Evolutionary conservation across 2,113 vertebrate species (phyloP), one percentile per base, ranked within the genome.

Genomic region (Arvicanthis niloticus): DNA sequence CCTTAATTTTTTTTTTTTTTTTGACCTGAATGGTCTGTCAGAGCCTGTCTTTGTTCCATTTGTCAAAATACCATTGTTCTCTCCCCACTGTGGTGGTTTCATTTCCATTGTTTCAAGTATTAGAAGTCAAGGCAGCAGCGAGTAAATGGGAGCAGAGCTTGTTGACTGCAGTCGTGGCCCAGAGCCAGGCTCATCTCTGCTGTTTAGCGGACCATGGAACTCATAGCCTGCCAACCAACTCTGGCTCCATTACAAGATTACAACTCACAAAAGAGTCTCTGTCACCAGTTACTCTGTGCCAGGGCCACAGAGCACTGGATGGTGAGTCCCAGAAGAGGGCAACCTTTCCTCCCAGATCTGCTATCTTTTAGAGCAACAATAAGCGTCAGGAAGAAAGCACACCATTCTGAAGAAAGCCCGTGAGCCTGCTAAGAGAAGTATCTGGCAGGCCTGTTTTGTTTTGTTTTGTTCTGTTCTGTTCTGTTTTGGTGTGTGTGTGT

Each of bases 31-130:
- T 29, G 40, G 85, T 92, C 97, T 93, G 84, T 82, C 90, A 92
- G 77, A 90, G 24, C 84, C 65, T 92, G 70, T 95, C 95, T 96
- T 92, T 91, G 91, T 88, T 92, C 40, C 88, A 78, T 86, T 93
- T 68, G 45, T 97, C 91, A 96, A 97, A 97, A 96, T 81, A 85
- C 68, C 62, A 97, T 96, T 97, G 97, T 97, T 96, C 86, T 89
- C 70, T 72, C 77, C 70, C 82, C 76, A 62, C 77, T 37, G 62
- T 56, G 85, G 86, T 75, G 72, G 91, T 98, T 98, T 97, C 77
- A 93, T 97, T 95, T 96, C 70, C 31, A 96, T 96, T 95, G 93
- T 98, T 91, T 17, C 34, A 93, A 96, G 56, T 88, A 62, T 91
- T 56, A 34, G 34, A 97, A 97, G 70, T 95, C 93, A 60, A 5